These are phyloP conservation scores for Pristionchus fissidentatus DNA, from an alignment of 2,888 invertebrate genomes.

Conservation along the genomic window DNA sequence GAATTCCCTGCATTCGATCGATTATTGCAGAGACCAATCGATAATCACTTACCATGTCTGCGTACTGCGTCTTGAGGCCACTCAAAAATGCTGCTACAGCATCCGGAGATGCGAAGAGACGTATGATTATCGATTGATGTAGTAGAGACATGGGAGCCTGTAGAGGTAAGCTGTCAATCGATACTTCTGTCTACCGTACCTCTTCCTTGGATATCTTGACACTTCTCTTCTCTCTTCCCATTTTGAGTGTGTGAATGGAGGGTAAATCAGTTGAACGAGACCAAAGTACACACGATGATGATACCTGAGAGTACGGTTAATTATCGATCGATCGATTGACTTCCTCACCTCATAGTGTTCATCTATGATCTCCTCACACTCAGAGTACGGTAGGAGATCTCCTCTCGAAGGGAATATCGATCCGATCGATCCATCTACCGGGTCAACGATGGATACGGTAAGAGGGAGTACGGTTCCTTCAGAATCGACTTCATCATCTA, in stretches of 20 bases:
- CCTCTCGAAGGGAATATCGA: neutral
- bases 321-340: conserved; percentile 12
- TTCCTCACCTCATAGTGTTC: conserved; percentile 28
- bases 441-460: conserved; percentile 11
- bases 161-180: neutral
- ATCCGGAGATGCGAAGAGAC: neutral
- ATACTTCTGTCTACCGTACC: neutral
- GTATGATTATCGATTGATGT: neutral
- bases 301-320: conserved; percentile 5
- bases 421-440: conserved; percentile 16
- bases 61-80: neutral
- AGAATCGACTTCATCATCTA: conserved; percentile 34
- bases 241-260: neutral
- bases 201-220: conserved; percentile 2
- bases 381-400: conserved; percentile 12
- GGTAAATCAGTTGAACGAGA: conserved; percentile 32
- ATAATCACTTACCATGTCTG: conserved; percentile 33
- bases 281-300: conserved; percentile 16
- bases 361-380: conserved; percentile 19
- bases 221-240: conserved; percentile 2
- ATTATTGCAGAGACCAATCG: neutral
- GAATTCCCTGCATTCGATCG: neutral
- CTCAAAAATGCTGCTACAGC: conserved; percentile 6
- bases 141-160: neutral
- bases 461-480: neutral